Evolutionary conservation across 2,113 vertebrate species (phyloP).

Genomic region (Trachemys scripta): DNA sequence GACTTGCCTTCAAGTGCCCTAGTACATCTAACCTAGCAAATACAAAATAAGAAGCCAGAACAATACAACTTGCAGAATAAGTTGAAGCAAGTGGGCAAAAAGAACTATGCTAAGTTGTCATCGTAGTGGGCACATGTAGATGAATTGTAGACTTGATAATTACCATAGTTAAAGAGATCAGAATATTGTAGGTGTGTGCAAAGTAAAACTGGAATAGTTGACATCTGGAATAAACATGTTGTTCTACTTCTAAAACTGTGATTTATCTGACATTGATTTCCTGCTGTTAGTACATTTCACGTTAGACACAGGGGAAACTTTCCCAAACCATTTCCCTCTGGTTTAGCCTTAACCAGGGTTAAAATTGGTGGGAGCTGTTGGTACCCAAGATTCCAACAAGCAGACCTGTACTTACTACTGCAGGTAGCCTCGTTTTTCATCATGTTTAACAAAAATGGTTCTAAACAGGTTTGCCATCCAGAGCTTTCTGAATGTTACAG

Average conservation of each 20-base stretch:
- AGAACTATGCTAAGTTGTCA: not conserved
- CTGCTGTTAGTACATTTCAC: not conserved
- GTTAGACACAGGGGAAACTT: not conserved
- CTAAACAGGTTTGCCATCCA: fast-evolving
- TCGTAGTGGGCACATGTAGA: fast-evolving
- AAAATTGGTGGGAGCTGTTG: not conserved
- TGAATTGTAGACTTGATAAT: fast-evolving
- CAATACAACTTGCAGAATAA: fast-evolving
- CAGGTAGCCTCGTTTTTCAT: not conserved
- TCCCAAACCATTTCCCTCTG: not conserved
- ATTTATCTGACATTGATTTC: not conserved
- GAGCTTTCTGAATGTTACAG: fast-evolving
- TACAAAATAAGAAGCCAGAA: not conserved
- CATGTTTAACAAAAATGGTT: not conserved
- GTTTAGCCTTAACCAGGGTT: not conserved
- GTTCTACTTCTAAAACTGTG: not conserved
- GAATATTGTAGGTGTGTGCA: fast-evolving
- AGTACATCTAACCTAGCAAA: not conserved
- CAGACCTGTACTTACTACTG: not conserved
- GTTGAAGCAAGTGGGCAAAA: not conserved
- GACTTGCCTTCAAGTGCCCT: not conserved
- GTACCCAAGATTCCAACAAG: not conserved
- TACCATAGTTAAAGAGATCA: fast-evolving
- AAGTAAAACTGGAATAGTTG: not conserved
- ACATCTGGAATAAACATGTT: not conserved